Conservation (phyloP, 2,113 vertebrate genomes). For the Hippocampus abdominalis region DNA sequence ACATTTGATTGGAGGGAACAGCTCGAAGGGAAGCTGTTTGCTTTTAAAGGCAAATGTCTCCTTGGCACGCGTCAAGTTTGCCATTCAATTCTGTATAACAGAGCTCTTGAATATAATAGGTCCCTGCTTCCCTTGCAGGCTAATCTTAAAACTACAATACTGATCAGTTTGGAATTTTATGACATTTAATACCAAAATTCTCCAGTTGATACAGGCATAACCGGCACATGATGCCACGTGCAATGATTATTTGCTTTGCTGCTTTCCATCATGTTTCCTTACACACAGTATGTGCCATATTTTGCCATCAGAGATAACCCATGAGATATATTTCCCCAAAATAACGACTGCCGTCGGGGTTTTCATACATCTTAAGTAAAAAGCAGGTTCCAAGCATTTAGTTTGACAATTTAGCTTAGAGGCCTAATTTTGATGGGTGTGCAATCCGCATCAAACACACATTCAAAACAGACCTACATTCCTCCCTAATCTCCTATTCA, state of each 20-base stretch:
- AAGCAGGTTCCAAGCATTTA: slow-evolving; percentile 34
- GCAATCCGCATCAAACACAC: slow-evolving; percentile 40
- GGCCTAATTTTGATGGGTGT: slow-evolving; percentile 39
- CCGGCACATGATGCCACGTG: neutral
- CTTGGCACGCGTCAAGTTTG: slow-evolving; percentile 33
- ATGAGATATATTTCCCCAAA: neutral
- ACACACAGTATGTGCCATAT: slow-evolving; percentile 9
- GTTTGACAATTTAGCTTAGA: slow-evolving; percentile 35
- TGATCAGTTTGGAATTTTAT: slow-evolving; percentile 29
- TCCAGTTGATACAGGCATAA: slow-evolving; percentile 16
- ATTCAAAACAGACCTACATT: slow-evolving; percentile 59
- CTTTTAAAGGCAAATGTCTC: slow-evolving; percentile 39
- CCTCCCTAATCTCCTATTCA: slow-evolving; percentile 41
- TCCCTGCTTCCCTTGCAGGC: slow-evolving; percentile 11
- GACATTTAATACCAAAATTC: slow-evolving; percentile 19
- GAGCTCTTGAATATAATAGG: slow-evolving; percentile 20
- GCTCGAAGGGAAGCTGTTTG: slow-evolving; percentile 32
- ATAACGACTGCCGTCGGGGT: neutral
- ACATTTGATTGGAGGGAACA: slow-evolving; percentile 53
- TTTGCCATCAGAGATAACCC: slow-evolving; percentile 7
- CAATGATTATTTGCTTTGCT: slow-evolving; percentile 10
- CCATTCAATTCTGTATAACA: slow-evolving; percentile 33
- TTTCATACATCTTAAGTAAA: slow-evolving; percentile 26
- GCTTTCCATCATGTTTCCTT: slow-evolving; percentile 12
- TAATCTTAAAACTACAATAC: slow-evolving; percentile 5